Base-by-base conservation (phyloP, 2,113 vertebrate genomes). In the Zosterops hypoxanthus region DNA sequence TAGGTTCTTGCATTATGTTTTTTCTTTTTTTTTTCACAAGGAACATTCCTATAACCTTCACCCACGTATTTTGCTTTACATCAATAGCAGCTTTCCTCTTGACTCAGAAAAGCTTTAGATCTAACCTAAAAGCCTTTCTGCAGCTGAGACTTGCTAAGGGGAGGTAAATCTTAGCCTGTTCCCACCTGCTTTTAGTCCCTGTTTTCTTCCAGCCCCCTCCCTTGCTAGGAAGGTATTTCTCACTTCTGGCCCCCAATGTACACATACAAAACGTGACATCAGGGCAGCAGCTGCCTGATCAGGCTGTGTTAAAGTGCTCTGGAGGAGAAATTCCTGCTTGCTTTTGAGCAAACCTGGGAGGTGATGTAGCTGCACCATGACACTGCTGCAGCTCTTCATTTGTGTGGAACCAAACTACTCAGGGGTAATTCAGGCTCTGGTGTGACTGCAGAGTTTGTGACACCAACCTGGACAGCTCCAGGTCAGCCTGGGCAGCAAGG, bases 71-170 rank as follows among this genome's bases (percentile, higher is more conserved):
- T 80, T 95, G 59, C 57, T 87, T 95, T 53, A 66, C 63, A 72
- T 95, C 89, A 92, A 47, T 11, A 71, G 24, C 59, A 85, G 33
- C 59, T 96, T 81, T 94, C 76, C 52, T 83, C 57, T 52, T 86
- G 75, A 92, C 64, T 94, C 68, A 63, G 86, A 88, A 80, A 87
- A 82, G 29, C 52, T 92, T 96, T 52, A 93, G 85, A 91, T 88
- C 63, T 90, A 82, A 76, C 75, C 86, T 85, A 85, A 89, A 94
- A 87, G 70, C 23, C 29, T 91, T 93, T 82, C 72, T 88, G 63
- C 86, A 94, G 70, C 76, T 82, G 85, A 82, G 42, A 42, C 50
- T 77, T 73, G 59, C 55, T 82, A 63, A 80, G 21, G 36, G 29
- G n/a, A 66, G 26, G 50, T 83, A 81, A 77, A 33, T 83, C 42